phyloP scores from a whole-genome alignment of 2,113 vertebrate species.

The Genyomyrus donnyi region DNA sequence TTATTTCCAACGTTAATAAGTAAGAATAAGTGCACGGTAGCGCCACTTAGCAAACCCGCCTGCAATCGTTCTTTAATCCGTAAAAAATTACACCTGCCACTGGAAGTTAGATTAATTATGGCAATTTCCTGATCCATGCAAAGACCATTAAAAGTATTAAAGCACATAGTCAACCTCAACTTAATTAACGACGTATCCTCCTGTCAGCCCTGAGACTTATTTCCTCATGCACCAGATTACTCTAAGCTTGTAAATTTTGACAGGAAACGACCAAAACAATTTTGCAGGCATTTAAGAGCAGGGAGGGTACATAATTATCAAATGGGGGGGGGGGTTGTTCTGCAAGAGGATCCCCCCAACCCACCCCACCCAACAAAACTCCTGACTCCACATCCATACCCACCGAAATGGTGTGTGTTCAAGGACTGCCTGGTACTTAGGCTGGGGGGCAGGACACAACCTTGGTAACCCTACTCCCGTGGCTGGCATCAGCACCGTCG shows the following conservation, averaged over 20 bases:
- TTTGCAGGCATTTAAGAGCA: slow-evolving; percentile 34
- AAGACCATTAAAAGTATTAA: slow-evolving; percentile 51
- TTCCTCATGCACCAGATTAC: slow-evolving; percentile 58
- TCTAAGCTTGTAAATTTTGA: slow-evolving; percentile 50
- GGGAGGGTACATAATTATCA: slow-evolving; percentile 45
- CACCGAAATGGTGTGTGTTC: neutral
- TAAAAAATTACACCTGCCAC: slow-evolving; percentile 80
- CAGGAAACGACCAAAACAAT: slow-evolving; percentile 48
- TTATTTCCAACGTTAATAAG: neutral
- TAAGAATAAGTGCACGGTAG: neutral
- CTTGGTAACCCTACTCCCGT: neutral
- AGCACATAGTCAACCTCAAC: slow-evolving; percentile 49
- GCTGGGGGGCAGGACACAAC: neutral
- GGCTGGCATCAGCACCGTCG: neutral
- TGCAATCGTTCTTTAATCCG: slow-evolving; percentile 54
- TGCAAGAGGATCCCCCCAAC: neutral
- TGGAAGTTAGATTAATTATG: slow-evolving; percentile 67
- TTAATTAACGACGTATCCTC: slow-evolving; percentile 65
- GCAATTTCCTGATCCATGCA: slow-evolving; percentile 58
- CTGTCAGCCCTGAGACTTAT: slow-evolving; percentile 41
- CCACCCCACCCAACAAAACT: neutral
- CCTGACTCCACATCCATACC: neutral
- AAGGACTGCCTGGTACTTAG: neutral
- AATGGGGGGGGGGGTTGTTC: neutral
- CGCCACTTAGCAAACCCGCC: slow-evolving; percentile 34